Percentiles rank a stretch among this genome's conserved stretches.
Conservation (phyloP, 2,113 vertebrate genomes). For the Baryphthengus martii region DNA sequence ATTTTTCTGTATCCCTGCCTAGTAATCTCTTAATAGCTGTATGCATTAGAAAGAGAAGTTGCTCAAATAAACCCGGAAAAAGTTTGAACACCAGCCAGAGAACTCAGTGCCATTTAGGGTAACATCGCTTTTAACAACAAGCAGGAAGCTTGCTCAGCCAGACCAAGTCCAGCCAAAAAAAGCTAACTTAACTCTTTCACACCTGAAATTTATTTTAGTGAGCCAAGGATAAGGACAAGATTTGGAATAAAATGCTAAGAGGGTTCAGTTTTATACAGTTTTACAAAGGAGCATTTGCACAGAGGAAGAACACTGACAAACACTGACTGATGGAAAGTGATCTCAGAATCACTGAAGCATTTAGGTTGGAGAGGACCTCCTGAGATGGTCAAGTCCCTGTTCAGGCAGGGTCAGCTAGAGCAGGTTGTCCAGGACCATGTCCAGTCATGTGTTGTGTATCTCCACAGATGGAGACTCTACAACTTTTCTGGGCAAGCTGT, state of each 20-base stretch:
- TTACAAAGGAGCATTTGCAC: neutral
- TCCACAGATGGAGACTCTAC: neutral
- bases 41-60: neutral
- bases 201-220: neutral
- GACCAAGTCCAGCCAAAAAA: neutral
- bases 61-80: neutral
- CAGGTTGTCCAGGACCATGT: neutral
- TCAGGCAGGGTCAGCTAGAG: neutral
- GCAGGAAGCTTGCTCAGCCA: neutral
- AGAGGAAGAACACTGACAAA: neutral
- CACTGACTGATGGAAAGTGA: neutral
- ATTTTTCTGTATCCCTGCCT: neutral
- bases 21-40: neutral
- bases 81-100: constrained; percentile 3
- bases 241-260: neutral
- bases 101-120: constrained; percentile 55
- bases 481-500: neutral
- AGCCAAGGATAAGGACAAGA: neutral
- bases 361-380: neutral
- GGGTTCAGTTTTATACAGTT: neutral
- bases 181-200: constrained; percentile 36
- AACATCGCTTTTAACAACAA: neutral
- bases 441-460: neutral
- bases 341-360: neutral
- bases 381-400: neutral